A percentile compares a stretch with the other conserved stretches of the same genome.
Conservation (phyloP, 2,797 vertebrate species). For the Pseudochirops corinnae region DNA sequence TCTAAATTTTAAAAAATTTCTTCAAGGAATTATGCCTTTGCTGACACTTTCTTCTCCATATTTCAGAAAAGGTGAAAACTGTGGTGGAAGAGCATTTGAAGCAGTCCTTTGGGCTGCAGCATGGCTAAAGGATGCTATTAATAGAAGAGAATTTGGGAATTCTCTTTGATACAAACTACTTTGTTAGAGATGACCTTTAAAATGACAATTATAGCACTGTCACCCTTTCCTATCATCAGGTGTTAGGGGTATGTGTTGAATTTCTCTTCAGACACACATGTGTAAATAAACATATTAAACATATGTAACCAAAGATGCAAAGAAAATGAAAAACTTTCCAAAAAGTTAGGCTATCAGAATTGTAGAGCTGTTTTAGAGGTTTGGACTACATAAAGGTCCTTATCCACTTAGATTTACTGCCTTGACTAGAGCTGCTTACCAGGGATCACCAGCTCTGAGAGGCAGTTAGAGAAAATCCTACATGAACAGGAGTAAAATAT, state of each 20-base stretch:
- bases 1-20: neutral
- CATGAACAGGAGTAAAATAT: conserved; percentile 11
- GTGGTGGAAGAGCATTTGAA: conserved; percentile 47
- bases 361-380: neutral
- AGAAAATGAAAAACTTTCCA: neutral
- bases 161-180: conserved; percentile 80
- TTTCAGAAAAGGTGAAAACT: conserved; percentile 59
- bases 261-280: conserved; percentile 17
- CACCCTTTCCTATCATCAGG: conserved; percentile 53
- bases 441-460: conserved; percentile 52
- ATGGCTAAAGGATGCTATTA: conserved; percentile 74
- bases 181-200: conserved; percentile 81
- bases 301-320: neutral
- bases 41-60: conserved; percentile 52
- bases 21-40: neutral
- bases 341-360: neutral
- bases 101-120: conserved; percentile 47
- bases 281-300: neutral
- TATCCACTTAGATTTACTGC: conserved; percentile 42
- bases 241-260: neutral
- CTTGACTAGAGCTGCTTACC: neutral
- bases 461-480: conserved; percentile 54
- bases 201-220: conserved; percentile 67
- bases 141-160: conserved; percentile 78
- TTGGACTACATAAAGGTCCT: neutral